Percentiles rank a stretch among this genome's conserved stretches.
Evolutionary conservation across 2,113 vertebrate species (phyloP).

Genomic region (Callionymus lyra): DNA sequence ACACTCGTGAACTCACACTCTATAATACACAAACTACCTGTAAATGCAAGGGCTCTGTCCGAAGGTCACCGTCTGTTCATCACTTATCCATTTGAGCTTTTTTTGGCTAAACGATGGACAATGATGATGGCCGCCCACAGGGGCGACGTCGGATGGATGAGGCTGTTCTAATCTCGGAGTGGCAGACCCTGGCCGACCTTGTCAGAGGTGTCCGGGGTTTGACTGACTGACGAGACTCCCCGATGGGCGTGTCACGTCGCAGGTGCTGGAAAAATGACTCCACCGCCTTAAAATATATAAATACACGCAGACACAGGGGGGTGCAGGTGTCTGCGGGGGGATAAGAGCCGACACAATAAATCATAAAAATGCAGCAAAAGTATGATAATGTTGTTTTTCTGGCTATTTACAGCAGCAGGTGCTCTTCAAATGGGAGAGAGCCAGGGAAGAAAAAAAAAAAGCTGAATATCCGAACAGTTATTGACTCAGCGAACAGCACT

Average conservation of each 20-base stretch:
- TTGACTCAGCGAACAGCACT: too few relatives aligned
- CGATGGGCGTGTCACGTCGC: slow-evolving; percentile 24
- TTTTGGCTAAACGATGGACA: slow-evolving; percentile 43
- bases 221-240: slow-evolving; percentile 49
- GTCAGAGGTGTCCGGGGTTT: slow-evolving; percentile 42
- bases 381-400: neutral
- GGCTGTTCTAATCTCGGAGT: slow-evolving; percentile 51
- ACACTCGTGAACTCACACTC: slow-evolving; percentile 8
- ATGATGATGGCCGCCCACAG: slow-evolving; percentile 46
- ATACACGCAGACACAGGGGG: too few relatives aligned
- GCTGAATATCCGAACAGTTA: too few relatives aligned
- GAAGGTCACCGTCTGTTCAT: too few relatives aligned
- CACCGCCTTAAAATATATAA: too few relatives aligned
- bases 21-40: neutral
- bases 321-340: slow-evolving; percentile 1
- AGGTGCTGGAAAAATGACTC: slow-evolving; percentile 8
- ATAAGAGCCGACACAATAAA: slow-evolving; percentile 7
- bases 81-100: too few relatives aligned
- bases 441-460: neutral
- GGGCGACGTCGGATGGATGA: slow-evolving; percentile 42
- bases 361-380: neutral
- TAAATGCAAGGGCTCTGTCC: neutral
- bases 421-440: neutral
- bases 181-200: slow-evolving; percentile 47
- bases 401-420: slow-evolving; percentile 9